Percentiles rank a stretch among this genome's conserved stretches.
phyloP scores from a whole-genome alignment of 1,140 invertebrate species.

The Nixonia krombeini region DNA sequence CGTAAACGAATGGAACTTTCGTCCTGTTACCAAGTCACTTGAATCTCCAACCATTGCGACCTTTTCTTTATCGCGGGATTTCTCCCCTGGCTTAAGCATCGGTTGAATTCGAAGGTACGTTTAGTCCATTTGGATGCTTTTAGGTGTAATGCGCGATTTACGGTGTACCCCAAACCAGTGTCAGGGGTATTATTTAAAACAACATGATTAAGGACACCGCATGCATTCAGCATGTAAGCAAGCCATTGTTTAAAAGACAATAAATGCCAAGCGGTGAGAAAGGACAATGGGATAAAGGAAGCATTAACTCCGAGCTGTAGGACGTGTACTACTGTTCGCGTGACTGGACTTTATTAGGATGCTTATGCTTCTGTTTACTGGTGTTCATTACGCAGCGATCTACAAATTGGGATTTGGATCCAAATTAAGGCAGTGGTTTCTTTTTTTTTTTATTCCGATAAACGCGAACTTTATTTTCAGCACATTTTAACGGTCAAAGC shows the following conservation, averaged over 20 bases:
- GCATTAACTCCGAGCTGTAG: conserved; percentile 6
- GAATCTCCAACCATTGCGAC: too few species aligned
- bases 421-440: neutral
- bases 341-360: conserved; percentile 13
- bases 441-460: too few species aligned
- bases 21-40: too few species aligned
- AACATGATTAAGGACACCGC: conserved; percentile 5
- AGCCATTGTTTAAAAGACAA: conserved; percentile 16
- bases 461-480: too few species aligned
- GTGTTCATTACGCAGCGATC: neutral
- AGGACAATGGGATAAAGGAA: conserved; percentile 11
- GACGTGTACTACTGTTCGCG: neutral
- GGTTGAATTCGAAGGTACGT: too few species aligned
- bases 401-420: neutral
- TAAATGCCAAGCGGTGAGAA: conserved; percentile 12
- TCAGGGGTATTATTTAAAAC: neutral
- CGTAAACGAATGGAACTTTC: too few species aligned
- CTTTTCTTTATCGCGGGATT: too few species aligned
- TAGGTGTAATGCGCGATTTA: neutral
- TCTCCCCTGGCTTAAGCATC: too few species aligned
- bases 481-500: too few species aligned
- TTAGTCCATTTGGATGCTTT: too few species aligned
- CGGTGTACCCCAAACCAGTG: neutral
- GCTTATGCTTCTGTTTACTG: neutral
- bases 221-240: conserved; percentile 10